Base-by-base conservation (phyloP, 2,797 vertebrate genomes). In the Salmo trutta region DNA sequence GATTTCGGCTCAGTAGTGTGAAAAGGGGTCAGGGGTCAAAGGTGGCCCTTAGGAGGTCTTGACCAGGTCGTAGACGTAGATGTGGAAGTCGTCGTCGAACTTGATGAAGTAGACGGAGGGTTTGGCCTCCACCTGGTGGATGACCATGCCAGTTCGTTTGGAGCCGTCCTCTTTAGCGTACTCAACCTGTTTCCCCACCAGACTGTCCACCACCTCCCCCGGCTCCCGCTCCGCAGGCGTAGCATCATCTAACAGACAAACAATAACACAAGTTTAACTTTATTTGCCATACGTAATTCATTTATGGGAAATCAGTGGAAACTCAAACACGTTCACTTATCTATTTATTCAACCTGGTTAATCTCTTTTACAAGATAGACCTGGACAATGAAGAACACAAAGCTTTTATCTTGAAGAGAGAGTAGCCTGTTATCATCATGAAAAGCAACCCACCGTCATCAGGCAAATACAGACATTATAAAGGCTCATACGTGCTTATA, bases 81-180 rank as follows among this genome's bases (percentile, higher is more conserved):
- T 97, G 93, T 98, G 97, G 93, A 97, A 98, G 94, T 98, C 97
- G 78, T 98, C 97, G 89, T 98, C 97, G 77, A 98, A 98, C 93
- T 98, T 98, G 94, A 98, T 98, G 92, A 98, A 98, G 94, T 98
- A 98, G 88, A 98, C 97, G 3, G 97, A 97, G 74, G 97, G 97
- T 88, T 98, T 98, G 92, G 97, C 96, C 93, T 98, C 96, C 85
- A 99, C 97, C 92, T 98, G 96, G 90, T 97, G 97, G 91, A 99
- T 98, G 90, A 99, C 97, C 97, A 98, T 99, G 91, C 97, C 97
- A 90, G 96, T 96, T 90, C 97, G 87, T 93, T 98, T 98, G 16
- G 96, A 97, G 79, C 97, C 97, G 73, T 99, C 97, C 94, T 99
- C 97, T 95, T 97, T 98, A 95, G 97, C 97, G 88, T 99, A 98